phyloP scores from a whole-genome alignment of 2,797 vertebrate genomes.

The Ciconia nigra region DNA sequence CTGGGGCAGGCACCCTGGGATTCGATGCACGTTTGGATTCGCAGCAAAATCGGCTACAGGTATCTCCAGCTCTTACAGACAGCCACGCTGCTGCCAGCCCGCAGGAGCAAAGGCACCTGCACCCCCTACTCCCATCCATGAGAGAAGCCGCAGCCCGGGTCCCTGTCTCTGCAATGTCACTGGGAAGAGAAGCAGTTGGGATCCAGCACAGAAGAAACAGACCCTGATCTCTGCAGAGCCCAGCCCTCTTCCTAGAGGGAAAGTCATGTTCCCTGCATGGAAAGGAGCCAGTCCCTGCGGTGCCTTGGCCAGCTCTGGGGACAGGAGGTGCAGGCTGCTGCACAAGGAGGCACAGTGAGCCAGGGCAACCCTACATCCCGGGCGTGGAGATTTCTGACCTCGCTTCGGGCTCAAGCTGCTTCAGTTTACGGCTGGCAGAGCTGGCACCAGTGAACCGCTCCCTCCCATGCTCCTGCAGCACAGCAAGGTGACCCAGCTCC shows the following conservation, averaged over 20 bases:
- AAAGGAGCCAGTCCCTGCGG: background rate
- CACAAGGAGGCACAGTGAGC: background rate
- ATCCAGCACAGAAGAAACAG: background rate
- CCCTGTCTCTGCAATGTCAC: background rate
- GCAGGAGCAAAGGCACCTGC: background rate
- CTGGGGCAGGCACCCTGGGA: background rate
- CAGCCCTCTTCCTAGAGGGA: background rate
- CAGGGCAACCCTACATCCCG: accelerated
- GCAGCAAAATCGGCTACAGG: background rate
- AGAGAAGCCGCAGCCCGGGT: background rate
- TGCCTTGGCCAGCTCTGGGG: background rate
- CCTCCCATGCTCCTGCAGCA: accelerated
- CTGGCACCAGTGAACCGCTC: background rate
- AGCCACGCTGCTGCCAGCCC: background rate
- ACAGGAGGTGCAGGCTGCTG: background rate
- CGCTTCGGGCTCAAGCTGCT: background rate
- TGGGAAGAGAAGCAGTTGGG: background rate
- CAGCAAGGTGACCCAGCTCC: background rate
- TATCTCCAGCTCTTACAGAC: background rate
- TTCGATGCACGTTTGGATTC: background rate
- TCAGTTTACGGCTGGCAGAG: background rate
- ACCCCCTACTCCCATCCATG: accelerated
- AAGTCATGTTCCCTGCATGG: background rate
- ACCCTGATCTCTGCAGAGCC: background rate
- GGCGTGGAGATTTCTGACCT: background rate